Percentiles rank a stretch among this genome's conserved stretches.
These are phyloP conservation scores for Halictus rubicundus DNA, from an alignment of 1,140 invertebrate species.

Conservation along the genomic window DNA sequence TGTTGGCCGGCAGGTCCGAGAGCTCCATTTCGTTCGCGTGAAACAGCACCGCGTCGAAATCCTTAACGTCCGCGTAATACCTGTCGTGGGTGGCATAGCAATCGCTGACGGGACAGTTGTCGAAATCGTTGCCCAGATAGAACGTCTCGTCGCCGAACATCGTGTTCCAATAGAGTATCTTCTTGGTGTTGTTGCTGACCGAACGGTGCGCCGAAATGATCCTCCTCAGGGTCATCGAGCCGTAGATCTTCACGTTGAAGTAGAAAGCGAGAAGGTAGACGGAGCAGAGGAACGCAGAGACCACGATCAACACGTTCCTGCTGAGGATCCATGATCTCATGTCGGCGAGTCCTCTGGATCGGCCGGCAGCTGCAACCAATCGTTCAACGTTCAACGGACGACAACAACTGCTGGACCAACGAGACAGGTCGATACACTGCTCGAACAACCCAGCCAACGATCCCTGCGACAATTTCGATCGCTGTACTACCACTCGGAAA, in stretches of 20 bases:
- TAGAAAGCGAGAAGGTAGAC: conserved; percentile 33
- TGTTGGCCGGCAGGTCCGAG: conserved; percentile 49
- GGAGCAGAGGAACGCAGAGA: background rate
- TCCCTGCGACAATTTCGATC: too few species aligned
- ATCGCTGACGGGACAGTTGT: conserved; percentile 54
- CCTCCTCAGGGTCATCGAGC: background rate
- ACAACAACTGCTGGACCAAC: too few species aligned
- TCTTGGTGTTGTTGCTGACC: conserved; percentile 40
- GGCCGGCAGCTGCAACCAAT: too few species aligned
- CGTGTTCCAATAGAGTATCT: conserved; percentile 69
- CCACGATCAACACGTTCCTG: conserved; percentile 10
- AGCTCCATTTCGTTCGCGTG: conserved; percentile 59
- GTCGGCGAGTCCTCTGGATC: background rate
- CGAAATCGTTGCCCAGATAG: conserved; percentile 64
- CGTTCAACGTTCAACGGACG: too few species aligned
- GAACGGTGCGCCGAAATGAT: background rate
- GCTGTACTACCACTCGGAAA: too few species aligned
- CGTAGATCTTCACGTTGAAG: conserved; percentile 6
- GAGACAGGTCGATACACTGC: too few species aligned
- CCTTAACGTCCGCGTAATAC: conserved; percentile 13
- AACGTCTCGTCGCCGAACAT: conserved; percentile 65
- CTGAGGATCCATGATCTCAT: conserved; percentile 37
- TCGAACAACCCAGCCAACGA: too few species aligned
- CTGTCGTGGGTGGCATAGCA: conserved; percentile 60
- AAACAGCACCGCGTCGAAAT: conserved; percentile 69